phyloP scores from a whole-genome alignment of 2,797 vertebrate genomes.

The Microctenopoma stevenorrisi region DNA sequence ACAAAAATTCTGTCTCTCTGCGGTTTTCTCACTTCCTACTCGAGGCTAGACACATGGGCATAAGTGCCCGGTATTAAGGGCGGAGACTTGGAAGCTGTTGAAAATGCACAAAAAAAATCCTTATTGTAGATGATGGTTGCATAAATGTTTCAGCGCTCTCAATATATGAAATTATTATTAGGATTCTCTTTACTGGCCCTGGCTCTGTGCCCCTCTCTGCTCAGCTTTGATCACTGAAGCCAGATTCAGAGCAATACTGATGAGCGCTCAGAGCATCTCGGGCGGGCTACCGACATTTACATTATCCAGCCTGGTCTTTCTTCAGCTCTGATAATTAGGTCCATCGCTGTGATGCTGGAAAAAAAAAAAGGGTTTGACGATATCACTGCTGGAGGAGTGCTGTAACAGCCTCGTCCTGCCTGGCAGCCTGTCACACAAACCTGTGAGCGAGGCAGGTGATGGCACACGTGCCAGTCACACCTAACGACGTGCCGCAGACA shows the following conservation, averaged over 20 bases:
- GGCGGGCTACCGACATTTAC: constrained; percentile 69
- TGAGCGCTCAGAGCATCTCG: constrained; percentile 51
- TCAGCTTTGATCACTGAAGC: constrained; percentile 69
- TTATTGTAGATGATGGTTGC: constrained; percentile 55
- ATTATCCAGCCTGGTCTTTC: constrained; percentile 59
- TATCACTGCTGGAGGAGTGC: constrained; percentile 39
- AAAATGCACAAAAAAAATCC: constrained; percentile 34
- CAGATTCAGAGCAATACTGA: constrained; percentile 66
- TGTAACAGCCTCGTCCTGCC: constrained; percentile 20
- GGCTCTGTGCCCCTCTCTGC: constrained; percentile 40
- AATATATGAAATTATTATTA: constrained; percentile 50
- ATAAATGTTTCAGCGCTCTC: constrained; percentile 58
- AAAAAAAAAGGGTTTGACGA: constrained; percentile 23
- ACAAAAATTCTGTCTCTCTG: constrained; percentile 22
- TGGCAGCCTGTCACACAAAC: constrained; percentile 29
- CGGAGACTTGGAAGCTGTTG: constrained; percentile 21
- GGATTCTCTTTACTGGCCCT: constrained; percentile 50
- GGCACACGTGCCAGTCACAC: constrained; percentile 40
- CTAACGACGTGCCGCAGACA: constrained; percentile 31
- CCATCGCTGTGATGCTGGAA: constrained; percentile 40
- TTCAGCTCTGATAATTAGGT: constrained; percentile 67
- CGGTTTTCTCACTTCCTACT: constrained; percentile 44
- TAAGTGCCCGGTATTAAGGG: constrained; percentile 24
- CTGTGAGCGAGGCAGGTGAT: constrained; percentile 33
- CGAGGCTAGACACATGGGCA: constrained; percentile 15